Percentiles rank a stretch among this genome's conserved stretches.
These are phyloP conservation scores for Drosophila ironensis DNA, from an alignment of 1,140 invertebrate genomes.

Conservation along the genomic window DNA sequence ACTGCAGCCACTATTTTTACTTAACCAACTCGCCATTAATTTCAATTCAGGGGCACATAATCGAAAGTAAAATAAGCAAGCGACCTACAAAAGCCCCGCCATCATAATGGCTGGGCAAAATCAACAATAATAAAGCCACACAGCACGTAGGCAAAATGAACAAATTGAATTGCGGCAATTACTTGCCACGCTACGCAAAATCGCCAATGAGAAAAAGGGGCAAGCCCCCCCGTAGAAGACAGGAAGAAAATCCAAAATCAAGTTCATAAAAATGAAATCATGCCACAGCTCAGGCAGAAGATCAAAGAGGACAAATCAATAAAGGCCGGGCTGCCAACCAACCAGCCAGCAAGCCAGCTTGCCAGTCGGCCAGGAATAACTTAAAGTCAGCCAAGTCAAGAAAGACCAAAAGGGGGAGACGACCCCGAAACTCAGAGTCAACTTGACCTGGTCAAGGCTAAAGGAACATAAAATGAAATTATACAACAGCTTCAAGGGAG, in stretches of 20 bases:
- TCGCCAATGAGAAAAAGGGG: constrained; percentile 18
- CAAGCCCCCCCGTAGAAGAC: neutral
- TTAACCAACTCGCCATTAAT: constrained; percentile 17
- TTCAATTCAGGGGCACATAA: constrained; percentile 29
- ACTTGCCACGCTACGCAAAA: constrained; percentile 76
- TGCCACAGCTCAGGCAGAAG: constrained; percentile 76
- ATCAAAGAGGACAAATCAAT: constrained; percentile 81
- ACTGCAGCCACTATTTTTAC: neutral
- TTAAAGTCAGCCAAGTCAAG: constrained; percentile 64
- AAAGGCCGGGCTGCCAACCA: constrained; percentile 37
- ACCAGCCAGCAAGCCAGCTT: neutral
- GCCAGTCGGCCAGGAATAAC: constrained; percentile 56
- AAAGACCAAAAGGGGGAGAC: constrained; percentile 1
- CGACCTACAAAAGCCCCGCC: constrained; percentile 16
- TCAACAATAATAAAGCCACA: constrained; percentile 57
- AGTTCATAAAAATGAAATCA: constrained; percentile 81
- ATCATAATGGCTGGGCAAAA: constrained; percentile 32
- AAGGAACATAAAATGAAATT: constrained; percentile 76
- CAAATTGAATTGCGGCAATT: constrained; percentile 79
- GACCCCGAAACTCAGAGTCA: constrained; percentile 54
- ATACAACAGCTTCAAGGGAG: constrained; percentile 39
- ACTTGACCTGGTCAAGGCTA: constrained; percentile 81
- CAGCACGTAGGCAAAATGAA: constrained; percentile 65
- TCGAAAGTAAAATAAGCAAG: constrained; percentile 31
- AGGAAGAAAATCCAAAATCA: constrained; percentile 57